These are phyloP conservation scores for Rutpela maculata DNA, from an alignment of 2,888 invertebrate species.

Conservation along the genomic window DNA sequence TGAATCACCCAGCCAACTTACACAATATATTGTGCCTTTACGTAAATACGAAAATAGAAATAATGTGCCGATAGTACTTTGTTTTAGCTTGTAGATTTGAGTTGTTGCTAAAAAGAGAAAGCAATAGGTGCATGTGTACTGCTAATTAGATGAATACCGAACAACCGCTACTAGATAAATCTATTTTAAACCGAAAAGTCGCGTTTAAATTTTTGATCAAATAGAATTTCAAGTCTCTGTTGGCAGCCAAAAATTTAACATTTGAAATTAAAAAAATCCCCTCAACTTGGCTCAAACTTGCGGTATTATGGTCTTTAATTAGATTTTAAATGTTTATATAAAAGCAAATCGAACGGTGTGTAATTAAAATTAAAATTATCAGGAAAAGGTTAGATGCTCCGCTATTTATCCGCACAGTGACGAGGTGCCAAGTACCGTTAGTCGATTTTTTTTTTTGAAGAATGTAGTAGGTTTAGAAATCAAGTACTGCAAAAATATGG, in stretches of 20 bases:
- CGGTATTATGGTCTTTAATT: conserved; percentile 63
- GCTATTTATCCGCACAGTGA: conserved; percentile 38
- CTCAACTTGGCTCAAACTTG: conserved; percentile 61
- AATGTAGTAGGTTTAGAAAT: conserved; percentile 12
- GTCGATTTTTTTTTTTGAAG: conserved; percentile 11
- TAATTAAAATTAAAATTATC: conserved; percentile 55
- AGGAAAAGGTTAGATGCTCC: conserved; percentile 53
- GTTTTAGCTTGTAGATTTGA: conserved; percentile 33
- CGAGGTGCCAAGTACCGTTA: conserved; percentile 22
- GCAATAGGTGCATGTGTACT: conserved; percentile 40
- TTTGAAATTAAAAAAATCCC: conserved; percentile 71
- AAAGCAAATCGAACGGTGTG: conserved; percentile 53
- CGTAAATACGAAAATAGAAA: conserved; percentile 55
- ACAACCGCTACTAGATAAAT: conserved; percentile 56
- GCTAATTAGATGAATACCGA: conserved; percentile 53
- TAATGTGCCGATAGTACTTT: conserved; percentile 48
- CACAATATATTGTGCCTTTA: conserved; percentile 55
- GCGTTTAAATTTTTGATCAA: conserved; percentile 70
- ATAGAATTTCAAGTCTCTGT: conserved; percentile 67
- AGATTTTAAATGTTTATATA: conserved; percentile 60
- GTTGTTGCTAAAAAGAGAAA: conserved; percentile 30
- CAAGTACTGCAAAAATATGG: conserved; percentile 25
- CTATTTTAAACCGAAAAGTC: conserved; percentile 68
- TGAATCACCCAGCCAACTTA: conserved; percentile 57
- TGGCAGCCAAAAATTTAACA: conserved; percentile 73